Evolutionary conservation across 2,888 invertebrate species (phyloP), one percentile per base, ranked within the genome.

Genomic region (Caenorhabditis sp.): DNA sequence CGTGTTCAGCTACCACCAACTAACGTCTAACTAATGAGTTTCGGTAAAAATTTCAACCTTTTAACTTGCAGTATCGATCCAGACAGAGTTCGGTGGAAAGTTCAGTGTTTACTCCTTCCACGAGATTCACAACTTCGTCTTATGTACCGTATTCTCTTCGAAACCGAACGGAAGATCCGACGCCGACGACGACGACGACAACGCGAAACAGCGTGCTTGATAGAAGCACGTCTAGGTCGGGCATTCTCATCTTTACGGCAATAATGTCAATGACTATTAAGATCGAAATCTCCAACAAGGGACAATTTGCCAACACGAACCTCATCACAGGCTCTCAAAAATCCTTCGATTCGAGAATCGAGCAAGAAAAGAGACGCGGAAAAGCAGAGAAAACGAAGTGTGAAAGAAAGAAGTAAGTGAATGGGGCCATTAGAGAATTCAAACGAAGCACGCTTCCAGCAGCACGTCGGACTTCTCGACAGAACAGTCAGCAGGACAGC

Each of bases 381-480:
- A 24, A 65, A 65, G 20, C 62, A 62, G 45, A 62, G 46, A 22
- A 73, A 68, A 43, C 45, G 48, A 22, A 74, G 74, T 39, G 63
- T 50, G 4, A 73, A 74, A 58, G 82, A 82, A 35, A 73, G 82
- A 76, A 79, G 81, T 81, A 20, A 37, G 62, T 45, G 20, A 20
- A 13, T n/a, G 15, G 45, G 17, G 15, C 2, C 11, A 17, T 20
- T 20, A n/a, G n/a, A n/a, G n/a, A n/a, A n/a, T 45, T 9, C 6
- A n/a, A n/a, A n/a, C n/a, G n/a, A 26, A 26, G 5, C 6, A 45
- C 45, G 20, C 20, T 68, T 74, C n/a, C 58, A 82, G 82, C 82
- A n/a, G 80, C 80, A 13, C 79, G 82, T 7, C 79, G 82, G n/a
- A 68, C 53, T 32, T 82, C 82, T 39, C 65, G 82, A 20, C 80